Base-by-base conservation (phyloP, 2,797 vertebrate species). In the Heliangelus exortis region DNA sequence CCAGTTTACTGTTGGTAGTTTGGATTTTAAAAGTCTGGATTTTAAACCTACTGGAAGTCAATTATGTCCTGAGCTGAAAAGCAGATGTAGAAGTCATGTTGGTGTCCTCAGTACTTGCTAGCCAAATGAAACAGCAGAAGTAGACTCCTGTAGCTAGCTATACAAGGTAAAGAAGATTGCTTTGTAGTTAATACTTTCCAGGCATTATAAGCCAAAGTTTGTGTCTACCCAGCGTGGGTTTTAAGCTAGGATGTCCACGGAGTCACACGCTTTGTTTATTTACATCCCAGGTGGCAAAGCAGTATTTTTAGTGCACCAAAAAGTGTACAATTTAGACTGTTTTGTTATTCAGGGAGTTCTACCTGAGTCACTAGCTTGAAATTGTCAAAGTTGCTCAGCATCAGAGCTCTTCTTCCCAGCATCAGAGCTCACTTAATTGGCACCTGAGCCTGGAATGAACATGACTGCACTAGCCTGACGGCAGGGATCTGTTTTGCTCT, bases 21-120 rank as follows among this genome's bases (percentile, higher is more conserved):
- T 91, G 72, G 65, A 96, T 85, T 67, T 93, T 77, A 63, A 89
- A 87, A 88, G 73, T 81, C 31, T 2, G 10, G 28, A 29, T 54
- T 47, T 93, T 96, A 92, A 96, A 94, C 15, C 31, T 67, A 48
- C 16, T 48, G 41, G 58, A 96, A 95, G 87, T 92, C 67, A 91
- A 7, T 96, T 93, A 86, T 18, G 19, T 47, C 85, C 25, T 20
- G 25, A 89, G 31, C 45, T 77, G 31, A 91, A 82, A 89, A 77
- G 59, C 95, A 93, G 61, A 89, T 53, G 29, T 54, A 55, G 47
- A 73, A 67, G 19, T 76, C 72, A 31, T 13, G 10, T 61, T 95
- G 48, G 21, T 25, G 6, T 15, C 20, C 16, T 77, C 68, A 67
- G 10, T 91, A 82, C 41, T 74, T 61, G 93, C 23, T 66, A 79